Conservation (phyloP, 2,888 invertebrate species). For the Diplolepis rosae region DNA sequence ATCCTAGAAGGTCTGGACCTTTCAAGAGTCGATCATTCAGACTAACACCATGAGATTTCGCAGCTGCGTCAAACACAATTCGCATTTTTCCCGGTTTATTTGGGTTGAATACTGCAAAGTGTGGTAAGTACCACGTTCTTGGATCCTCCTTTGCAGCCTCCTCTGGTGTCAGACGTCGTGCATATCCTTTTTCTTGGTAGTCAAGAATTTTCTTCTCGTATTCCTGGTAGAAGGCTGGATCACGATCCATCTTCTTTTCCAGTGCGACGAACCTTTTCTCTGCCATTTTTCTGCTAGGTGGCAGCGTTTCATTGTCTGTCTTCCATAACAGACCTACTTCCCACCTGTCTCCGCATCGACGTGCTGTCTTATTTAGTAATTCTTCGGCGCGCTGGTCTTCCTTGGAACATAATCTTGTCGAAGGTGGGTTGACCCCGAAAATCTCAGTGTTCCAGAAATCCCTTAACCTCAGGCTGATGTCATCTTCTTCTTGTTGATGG, state of each 20-base stretch:
- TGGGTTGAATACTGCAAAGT: too few species aligned
- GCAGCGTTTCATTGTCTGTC: neutral
- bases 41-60: neutral
- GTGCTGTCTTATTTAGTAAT: neutral
- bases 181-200: neutral
- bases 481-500: neutral
- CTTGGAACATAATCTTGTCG: neutral
- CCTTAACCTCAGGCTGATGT: neutral
- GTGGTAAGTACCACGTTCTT: too few species aligned
- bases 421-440: neutral
- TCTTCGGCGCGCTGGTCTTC: neutral
- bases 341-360: neutral
- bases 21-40: conserved; percentile 28
- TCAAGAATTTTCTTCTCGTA: too few species aligned
- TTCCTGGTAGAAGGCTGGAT: neutral
- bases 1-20: conserved; percentile 33
- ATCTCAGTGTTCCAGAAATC: neutral
- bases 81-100: conserved; percentile 29
- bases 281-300: neutral
- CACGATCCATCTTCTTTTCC: neutral
- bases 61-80: conserved; percentile 35
- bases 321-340: neutral
- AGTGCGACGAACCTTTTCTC: neutral
- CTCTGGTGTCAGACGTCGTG: neutral
- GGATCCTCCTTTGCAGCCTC: conserved; percentile 29